phyloP scores from a whole-genome alignment of 1,140 invertebrate species.

The Microvelia longipes region DNA sequence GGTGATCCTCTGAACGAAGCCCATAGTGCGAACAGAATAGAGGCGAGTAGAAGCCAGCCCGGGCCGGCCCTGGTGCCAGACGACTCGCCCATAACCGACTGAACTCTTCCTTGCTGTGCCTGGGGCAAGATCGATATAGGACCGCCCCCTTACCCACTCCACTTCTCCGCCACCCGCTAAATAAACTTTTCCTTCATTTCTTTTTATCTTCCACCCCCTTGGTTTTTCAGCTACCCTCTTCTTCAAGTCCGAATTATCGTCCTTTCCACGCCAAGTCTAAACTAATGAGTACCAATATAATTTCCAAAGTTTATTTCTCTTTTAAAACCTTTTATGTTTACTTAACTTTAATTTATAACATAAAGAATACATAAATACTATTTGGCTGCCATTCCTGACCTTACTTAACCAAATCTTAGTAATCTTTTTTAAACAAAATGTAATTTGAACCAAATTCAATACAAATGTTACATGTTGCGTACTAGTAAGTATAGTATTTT shows the following conservation, averaged over 20 bases:
- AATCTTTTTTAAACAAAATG: too few species aligned
- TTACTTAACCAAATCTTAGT: too few species aligned
- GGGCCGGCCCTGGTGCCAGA: not conserved
- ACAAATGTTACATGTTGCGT: too few species aligned
- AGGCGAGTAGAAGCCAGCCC: not conserved
- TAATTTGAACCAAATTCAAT: too few species aligned
- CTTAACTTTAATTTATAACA: too few species aligned
- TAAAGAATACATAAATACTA: too few species aligned
- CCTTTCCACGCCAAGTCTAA: not conserved
- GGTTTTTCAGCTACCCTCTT: not conserved
- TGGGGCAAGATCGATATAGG: not conserved
- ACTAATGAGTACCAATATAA: too few species aligned
- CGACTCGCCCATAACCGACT: not conserved
- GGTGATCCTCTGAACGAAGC: constrained; percentile 9
- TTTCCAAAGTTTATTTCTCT: too few species aligned
- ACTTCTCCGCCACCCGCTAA: not conserved
- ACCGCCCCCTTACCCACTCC: not conserved
- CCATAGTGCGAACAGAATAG: constrained; percentile 17
- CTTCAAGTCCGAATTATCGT: not conserved
- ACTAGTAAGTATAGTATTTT: too few species aligned
- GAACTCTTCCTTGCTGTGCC: not conserved
- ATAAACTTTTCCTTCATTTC: constrained; percentile 31
- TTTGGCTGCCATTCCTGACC: too few species aligned
- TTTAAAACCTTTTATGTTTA: too few species aligned
- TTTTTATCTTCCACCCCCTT: constrained; percentile 28